Base-by-base conservation (phyloP, 2,113 vertebrate genomes). In the Dissostichus mawsoni region DNA sequence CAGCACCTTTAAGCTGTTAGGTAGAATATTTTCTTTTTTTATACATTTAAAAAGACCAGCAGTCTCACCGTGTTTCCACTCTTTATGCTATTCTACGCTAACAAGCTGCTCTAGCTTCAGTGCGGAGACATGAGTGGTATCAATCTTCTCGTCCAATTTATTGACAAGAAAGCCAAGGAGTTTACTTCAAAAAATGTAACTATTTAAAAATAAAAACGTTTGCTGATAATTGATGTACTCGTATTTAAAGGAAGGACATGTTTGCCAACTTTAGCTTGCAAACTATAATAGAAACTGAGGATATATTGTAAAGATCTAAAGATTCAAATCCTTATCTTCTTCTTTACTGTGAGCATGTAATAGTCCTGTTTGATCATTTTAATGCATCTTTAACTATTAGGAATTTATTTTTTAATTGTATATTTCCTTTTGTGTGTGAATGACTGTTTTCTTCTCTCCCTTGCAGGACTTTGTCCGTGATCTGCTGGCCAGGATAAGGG, bases 401-500 rank as follows among this genome's bases (percentile, higher is more conserved):
- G 36, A 41, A 41, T 7, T 41, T 0, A 6, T 41, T 65, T 44
- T 6, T 36, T 11, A 17, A 48, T 23, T 11, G 8, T 5, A 14
- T 64, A 11, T 23, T 20, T 23, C 8, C 23, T 2, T 36, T 29
- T 47, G 2, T 23, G 45, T 56, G 36, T 9, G 8, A 67, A 81
- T 25, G 0, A 41, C 7, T 23, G 20, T 23, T 63, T 80, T 51
- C 23, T 41, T 57, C 7, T 76, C 5, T 44, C 48, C 63, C 75
- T 69, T 80, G 47, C 89, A 99, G 98, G 95, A 96, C 86, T 99
- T 99, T 90, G 96, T 99, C 89, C 96, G 96, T 82, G 97, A 99
- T 90, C 94, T 99, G 91, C 96, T 99, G 66, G 94, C 95, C 90
- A 96, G 97, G 94, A 97, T 99, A 96, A 97, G 96, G 95, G 98